phyloP scores from a whole-genome alignment of 2,888 invertebrate genomes.

The Pollenia angustigena region DNA sequence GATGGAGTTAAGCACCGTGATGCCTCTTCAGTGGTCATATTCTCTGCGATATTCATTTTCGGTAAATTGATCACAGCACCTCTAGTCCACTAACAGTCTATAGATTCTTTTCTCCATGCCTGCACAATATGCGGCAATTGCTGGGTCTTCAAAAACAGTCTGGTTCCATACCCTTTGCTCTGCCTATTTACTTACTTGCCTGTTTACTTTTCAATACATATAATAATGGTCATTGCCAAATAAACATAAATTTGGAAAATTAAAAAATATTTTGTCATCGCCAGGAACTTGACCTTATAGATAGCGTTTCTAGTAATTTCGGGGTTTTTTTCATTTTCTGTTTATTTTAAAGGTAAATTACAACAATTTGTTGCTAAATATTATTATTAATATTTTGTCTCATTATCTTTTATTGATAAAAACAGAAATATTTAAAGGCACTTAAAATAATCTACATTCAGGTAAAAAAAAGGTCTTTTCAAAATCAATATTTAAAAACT shows the following conservation, averaged over 20 bases:
- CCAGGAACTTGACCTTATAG: conserved; percentile 67
- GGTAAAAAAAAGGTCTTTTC: neutral
- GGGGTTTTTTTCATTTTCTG: neutral
- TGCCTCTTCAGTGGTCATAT: too few species aligned
- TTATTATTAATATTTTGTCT: neutral
- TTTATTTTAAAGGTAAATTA: conserved; percentile 12
- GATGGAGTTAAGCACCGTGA: too few species aligned
- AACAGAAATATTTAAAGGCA: neutral
- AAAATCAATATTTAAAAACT: conserved; percentile 40
- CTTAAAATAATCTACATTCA: neutral
- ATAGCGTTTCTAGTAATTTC: conserved; percentile 29
- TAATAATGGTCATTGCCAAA: neutral
- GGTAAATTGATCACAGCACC: too few species aligned
- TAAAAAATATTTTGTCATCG: neutral
- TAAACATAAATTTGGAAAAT: neutral
- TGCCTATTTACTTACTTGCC: too few species aligned
- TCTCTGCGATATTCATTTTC: too few species aligned
- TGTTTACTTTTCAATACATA: neutral
- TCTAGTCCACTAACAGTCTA: too few species aligned
- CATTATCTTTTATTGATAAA: conserved; percentile 41
- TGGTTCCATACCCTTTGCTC: too few species aligned
- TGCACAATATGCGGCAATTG: too few species aligned
- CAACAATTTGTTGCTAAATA: conserved; percentile 7
- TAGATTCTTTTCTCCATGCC: too few species aligned
- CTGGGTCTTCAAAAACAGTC: too few species aligned